Conservation (phyloP, 2,888 invertebrate genomes). For the Toxonevra muliebris region DNA sequence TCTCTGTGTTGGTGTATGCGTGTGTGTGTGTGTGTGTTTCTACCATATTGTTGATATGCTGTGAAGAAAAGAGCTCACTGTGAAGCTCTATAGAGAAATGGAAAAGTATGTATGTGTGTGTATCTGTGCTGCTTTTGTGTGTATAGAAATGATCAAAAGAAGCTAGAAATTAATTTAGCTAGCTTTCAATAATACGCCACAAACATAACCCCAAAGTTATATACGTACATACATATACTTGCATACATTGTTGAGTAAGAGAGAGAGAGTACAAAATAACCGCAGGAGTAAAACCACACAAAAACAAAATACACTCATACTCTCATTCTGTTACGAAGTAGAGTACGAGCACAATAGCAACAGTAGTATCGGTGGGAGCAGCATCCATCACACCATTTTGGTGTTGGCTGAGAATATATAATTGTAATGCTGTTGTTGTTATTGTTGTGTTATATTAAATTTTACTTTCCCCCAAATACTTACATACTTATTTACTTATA, state of each 20-base stretch:
- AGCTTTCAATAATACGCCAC: constrained; percentile 64
- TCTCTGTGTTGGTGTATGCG: background rate
- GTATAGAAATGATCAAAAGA: constrained; percentile 42
- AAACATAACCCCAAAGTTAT: constrained; percentile 49
- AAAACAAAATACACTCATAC: too few species aligned
- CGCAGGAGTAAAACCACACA: background rate
- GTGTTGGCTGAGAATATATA: too few species aligned
- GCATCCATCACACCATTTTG: constrained; percentile 1
- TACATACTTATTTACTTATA: constrained; percentile 41
- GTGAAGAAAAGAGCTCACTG: background rate
- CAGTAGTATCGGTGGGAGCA: background rate
- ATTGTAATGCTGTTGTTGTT: constrained; percentile 22
- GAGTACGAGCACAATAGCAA: too few species aligned
- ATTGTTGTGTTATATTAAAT: constrained; percentile 51
- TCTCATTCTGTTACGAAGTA: too few species aligned
- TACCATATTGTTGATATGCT: constrained; percentile 7
- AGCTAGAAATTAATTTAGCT: constrained; percentile 60
- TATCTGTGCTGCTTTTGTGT: background rate
- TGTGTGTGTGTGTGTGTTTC: background rate
- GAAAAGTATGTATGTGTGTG: background rate
- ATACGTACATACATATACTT: background rate
- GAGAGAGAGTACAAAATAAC: background rate
- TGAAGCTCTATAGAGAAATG: background rate
- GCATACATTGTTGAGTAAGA: background rate
- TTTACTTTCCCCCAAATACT: constrained; percentile 48